Evolutionary conservation across 2,888 invertebrate species (phyloP).

Genomic region (Acleris literana): DNA sequence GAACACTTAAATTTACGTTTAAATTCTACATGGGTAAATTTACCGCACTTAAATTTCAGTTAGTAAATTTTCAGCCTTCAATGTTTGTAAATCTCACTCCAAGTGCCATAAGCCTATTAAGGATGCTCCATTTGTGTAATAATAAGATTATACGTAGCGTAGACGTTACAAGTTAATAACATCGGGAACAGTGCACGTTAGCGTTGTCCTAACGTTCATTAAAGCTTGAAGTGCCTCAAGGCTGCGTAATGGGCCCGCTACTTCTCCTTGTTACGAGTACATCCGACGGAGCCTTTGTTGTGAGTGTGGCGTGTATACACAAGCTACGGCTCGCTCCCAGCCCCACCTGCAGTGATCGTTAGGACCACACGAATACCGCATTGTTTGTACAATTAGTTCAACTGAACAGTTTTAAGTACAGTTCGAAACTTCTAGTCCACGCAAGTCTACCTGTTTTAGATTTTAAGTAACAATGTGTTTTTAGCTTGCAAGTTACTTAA

Average conservation of each 20-base stretch:
- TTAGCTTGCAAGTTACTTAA: slow-evolving; percentile 41
- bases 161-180: slow-evolving; percentile 38
- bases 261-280: slow-evolving; percentile 72
- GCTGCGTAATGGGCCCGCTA: slow-evolving; percentile 70
- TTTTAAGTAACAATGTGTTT: slow-evolving; percentile 48
- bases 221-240: slow-evolving; percentile 59
- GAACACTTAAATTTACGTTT: background rate
- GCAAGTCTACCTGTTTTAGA: slow-evolving; percentile 50
- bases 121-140: slow-evolving; percentile 22
- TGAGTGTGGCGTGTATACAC: slow-evolving; percentile 43
- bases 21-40: background rate
- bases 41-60: background rate
- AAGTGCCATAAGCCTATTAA: slow-evolving; percentile 23
- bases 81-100: slow-evolving; percentile 9
- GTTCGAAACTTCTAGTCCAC: slow-evolving; percentile 54
- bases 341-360: slow-evolving; percentile 64
- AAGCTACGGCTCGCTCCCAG: slow-evolving; percentile 24
- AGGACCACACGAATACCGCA: slow-evolving; percentile 58
- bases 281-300: slow-evolving; percentile 70
- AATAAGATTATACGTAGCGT: slow-evolving; percentile 31
- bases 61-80: slow-evolving; percentile 4
- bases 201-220: slow-evolving; percentile 52
- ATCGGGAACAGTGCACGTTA: slow-evolving; percentile 44
- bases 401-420: slow-evolving; percentile 65
- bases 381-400: slow-evolving; percentile 72